phyloP scores from a whole-genome alignment of 2,797 vertebrate genomes.

The Urocyon cinereoargenteus region DNA sequence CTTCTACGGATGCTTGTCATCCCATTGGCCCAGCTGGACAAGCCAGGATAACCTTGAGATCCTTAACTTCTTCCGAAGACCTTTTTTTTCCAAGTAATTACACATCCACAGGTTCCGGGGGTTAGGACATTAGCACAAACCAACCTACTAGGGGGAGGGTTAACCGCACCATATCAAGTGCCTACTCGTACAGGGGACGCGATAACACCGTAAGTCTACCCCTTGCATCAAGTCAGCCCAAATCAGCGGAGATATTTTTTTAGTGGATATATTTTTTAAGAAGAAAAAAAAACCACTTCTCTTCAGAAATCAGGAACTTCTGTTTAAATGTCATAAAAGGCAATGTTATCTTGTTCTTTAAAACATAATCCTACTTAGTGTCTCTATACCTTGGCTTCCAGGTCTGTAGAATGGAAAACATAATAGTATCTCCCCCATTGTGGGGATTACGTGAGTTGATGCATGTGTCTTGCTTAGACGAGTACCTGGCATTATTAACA shows the following conservation, averaged over 20 bases:
- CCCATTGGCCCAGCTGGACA: background rate
- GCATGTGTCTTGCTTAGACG: background rate
- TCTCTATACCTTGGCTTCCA: background rate
- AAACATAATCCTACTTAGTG: background rate
- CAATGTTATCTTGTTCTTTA: background rate
- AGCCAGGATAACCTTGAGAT: background rate
- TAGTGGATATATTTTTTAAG: background rate
- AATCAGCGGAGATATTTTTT: no score
- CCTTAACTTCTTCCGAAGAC: background rate
- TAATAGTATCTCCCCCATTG: background rate
- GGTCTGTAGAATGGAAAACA: background rate
- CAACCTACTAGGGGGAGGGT: background rate
- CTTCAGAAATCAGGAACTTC: background rate
- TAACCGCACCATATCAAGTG: background rate
- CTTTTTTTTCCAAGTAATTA: background rate
- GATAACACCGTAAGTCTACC: fast-evolving
- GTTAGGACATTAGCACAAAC: background rate
- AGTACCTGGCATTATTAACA: background rate
- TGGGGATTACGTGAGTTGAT: background rate
- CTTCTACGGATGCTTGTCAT: background rate
- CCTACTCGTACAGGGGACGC: fast-evolving
- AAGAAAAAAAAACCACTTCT: background rate
- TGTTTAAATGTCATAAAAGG: background rate
- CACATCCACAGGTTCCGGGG: background rate
- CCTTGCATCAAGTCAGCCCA: background rate